These are phyloP conservation scores for Pseudolaguvia tuberculata DNA, from an alignment of 2,113 vertebrate species.

Conservation along the genomic window DNA sequence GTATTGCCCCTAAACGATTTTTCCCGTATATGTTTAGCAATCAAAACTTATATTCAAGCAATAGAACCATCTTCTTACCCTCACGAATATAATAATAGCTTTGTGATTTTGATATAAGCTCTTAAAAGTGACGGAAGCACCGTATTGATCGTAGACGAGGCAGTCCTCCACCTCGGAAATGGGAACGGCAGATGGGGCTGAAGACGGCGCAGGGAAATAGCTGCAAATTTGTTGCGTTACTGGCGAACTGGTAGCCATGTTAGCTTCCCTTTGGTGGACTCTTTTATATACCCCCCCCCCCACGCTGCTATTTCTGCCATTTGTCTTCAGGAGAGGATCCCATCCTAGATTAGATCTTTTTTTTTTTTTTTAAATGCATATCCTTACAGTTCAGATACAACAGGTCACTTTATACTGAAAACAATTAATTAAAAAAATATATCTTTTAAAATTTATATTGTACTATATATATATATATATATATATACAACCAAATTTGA, in stretches of 20 bases:
- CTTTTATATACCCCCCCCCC: too few relatives aligned
- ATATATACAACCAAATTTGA: too few relatives aligned
- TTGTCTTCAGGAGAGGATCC: constrained; percentile 45
- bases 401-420: not conserved
- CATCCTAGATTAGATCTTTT: constrained; percentile 18
- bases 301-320: constrained; percentile 54
- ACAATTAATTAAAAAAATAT: too few relatives aligned
- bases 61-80: constrained; percentile 69
- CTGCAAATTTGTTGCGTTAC: constrained; percentile 73
- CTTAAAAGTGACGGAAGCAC: constrained; percentile 65
- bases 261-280: not conserved
- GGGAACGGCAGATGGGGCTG: constrained; percentile 39
- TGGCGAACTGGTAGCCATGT: constrained; percentile 58
- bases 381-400: too few relatives aligned
- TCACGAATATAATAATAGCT: constrained; percentile 81
- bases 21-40: not conserved
- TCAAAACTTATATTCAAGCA: not conserved
- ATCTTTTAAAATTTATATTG: too few relatives aligned
- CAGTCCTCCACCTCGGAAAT: constrained; percentile 64
- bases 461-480: not conserved
- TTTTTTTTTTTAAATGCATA: too few relatives aligned
- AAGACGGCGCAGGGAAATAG: not conserved
- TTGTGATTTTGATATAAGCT: constrained; percentile 72
- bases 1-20: not conserved
- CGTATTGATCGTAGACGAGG: constrained; percentile 68